Evolutionary conservation across 2,113 vertebrate genomes (phyloP), one percentile per base, ranked within the genome.

Genomic region (Larimichthys polyactis): DNA sequence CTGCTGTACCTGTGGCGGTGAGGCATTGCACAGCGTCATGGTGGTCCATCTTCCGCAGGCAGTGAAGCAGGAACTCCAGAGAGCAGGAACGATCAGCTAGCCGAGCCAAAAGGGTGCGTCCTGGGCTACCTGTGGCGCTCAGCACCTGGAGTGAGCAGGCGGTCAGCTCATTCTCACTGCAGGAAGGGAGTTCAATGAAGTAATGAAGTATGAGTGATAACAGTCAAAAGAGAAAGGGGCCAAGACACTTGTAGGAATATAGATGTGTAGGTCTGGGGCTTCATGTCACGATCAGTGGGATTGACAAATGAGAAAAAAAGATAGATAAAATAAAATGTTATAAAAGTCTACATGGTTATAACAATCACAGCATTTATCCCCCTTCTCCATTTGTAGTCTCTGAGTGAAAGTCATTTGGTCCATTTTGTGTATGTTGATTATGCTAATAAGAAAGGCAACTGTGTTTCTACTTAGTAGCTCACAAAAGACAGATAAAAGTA

Each of bases 71-170:
- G 82, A 95, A 94, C 69, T 81, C 82, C 81, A 96, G 78, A 64
- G 94, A 79, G 90, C 96, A 97, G 78, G 89, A 87, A 0, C 94
- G 94, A 49, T 97, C 95, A 0, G 94, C 91, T 44, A 97, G 93
- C 54, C 94, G 84, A 54, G 93, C 92, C 65, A 97, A 93, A 24
- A 97, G 90, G 58, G 89, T 82, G 40, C 94, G 94, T 0, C 94
- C 94, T 2, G 96, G 96, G 85, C 96, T 97, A 52, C 96, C 96
- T 0, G 69, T 67, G 14, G 94, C 79, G 17, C 60, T 95, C 86
- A 97, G 87, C 79, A 96, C 96, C 92, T 96, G 95, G 57, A 97
- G 94, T 0, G 96, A 97, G 89, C 95, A 97, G 86, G 89, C 93
- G 87, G 96, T 96, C 94, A 97, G 82, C 92, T 96, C 96, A 71